Base-by-base conservation (phyloP, 2,797 vertebrate species). In the Mormyrops attenuatus region DNA sequence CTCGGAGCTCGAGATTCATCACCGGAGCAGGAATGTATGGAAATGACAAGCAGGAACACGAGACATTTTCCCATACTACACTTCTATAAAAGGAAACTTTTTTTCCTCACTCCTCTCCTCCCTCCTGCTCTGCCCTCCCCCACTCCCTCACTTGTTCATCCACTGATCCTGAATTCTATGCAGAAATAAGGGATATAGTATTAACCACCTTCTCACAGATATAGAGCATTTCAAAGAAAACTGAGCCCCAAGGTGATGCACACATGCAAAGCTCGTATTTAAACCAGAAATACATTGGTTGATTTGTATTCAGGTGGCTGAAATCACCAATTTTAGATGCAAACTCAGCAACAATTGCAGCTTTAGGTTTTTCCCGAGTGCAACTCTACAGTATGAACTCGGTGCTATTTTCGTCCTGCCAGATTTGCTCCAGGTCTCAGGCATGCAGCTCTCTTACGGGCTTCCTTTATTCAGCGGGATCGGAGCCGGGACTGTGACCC, bases 41-140 rank as follows among this genome's bases (percentile, higher is more conserved):
- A 96, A 96, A 96, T 93, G 93, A 96, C 95, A 97, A 94, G 94
- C 94, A 94, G 95, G 93, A 93, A 92, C 95, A 95, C 91, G 88
- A 91, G 92, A 84, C 94, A 92, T 92, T 93, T 94, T 94, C 93
- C 93, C 93, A 95, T 94, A 94, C 90, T 92, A 91, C 91, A 94
- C 92, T 94, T 93, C 93, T 95, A 94, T 95, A 95, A 95, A 95
- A 94, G 94, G 94, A 95, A 95, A 92, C 91, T 91, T 50, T 90
- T 92, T 85, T 91, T 91, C 92, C 7, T 41, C 84, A 22, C 22
- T 22, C 15, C 73, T 53, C 50, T 69, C 63, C 11, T 69, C 63
- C 63, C 63, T 50, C 20, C 88, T 52, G 9, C 47, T n/a, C 50
- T 47, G 20, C 52, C 7, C 5, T 26, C 88, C 9, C 53, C 30